phyloP scores from a whole-genome alignment of 2,113 vertebrate species.

The Rhodinocichla rosea region DNA sequence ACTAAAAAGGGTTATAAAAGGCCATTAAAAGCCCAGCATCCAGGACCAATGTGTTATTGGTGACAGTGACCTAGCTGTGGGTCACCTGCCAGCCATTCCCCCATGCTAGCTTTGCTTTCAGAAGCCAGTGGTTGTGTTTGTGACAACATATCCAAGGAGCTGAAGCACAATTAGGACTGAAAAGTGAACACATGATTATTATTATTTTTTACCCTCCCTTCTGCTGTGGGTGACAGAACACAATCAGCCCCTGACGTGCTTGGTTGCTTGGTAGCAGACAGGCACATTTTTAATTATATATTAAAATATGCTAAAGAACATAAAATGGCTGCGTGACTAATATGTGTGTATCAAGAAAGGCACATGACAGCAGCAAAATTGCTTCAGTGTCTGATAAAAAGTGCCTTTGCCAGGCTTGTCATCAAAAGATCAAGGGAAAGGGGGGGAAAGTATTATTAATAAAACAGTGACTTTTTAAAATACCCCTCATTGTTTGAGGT shows the following conservation, averaged over 20 bases:
- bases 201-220: slow-evolving; percentile 67
- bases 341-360: slow-evolving; percentile 70
- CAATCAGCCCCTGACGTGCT: slow-evolving; percentile 71
- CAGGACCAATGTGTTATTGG: fast-evolving
- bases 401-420: slow-evolving; percentile 67
- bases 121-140: not conserved
- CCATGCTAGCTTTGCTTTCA: fast-evolving
- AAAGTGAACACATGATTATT: slow-evolving; percentile 69
- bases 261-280: slow-evolving; percentile 79
- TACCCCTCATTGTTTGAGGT: slow-evolving; percentile 65
- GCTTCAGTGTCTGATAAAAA: slow-evolving; percentile 71
- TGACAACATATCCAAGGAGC: not conserved
- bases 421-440: slow-evolving; percentile 52
- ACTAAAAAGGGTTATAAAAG: not conserved
- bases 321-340: slow-evolving; percentile 72
- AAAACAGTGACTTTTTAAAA: slow-evolving; percentile 65
- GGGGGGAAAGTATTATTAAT: slow-evolving; percentile 70
- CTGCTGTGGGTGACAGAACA: slow-evolving; percentile 67
- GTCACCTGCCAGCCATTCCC: not conserved
- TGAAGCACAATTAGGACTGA: slow-evolving; percentile 69
- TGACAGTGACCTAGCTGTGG: not conserved
- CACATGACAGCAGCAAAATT: slow-evolving; percentile 74
- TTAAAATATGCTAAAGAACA: slow-evolving; percentile 76
- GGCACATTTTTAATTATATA: slow-evolving; percentile 77
- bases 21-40: not conserved